These are phyloP conservation scores for Struthio camelus DNA, from an alignment of 2,113 vertebrate species.

Conservation along the genomic window DNA sequence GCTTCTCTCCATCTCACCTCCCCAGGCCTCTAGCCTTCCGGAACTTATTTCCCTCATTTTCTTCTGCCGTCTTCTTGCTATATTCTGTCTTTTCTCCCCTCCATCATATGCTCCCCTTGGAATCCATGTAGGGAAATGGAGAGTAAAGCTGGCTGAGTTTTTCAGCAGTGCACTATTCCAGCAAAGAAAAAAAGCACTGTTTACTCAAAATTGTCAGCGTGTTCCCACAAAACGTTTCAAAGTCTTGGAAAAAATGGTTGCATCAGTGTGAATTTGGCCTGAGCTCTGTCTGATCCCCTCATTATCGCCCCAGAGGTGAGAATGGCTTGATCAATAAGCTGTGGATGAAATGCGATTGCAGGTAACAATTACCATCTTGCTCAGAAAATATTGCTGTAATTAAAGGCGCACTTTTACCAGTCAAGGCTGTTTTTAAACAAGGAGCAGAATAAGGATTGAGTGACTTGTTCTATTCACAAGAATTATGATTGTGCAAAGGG, in stretches of 20 bases:
- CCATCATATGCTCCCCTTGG: not conserved
- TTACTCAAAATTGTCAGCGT: not conserved
- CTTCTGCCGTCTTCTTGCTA: not conserved
- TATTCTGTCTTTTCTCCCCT: not conserved
- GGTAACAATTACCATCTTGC: not conserved
- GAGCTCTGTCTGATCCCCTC: not conserved
- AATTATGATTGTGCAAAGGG: not conserved
- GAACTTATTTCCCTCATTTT: not conserved
- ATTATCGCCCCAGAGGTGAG: accelerated
- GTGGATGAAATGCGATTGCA: not conserved
- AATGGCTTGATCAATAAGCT: not conserved
- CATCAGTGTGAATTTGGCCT: not conserved
- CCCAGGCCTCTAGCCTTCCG: not conserved
- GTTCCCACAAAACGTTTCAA: not conserved
- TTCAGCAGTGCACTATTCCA: not conserved
- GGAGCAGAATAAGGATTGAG: not conserved
- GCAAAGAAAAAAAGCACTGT: not conserved
- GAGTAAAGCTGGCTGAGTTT: not conserved
- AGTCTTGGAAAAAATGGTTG: not conserved
- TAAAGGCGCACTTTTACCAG: not conserved
- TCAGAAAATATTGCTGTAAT: not conserved
- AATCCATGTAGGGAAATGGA: not conserved
- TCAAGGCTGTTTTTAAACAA: not conserved
- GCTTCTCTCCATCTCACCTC: not conserved
- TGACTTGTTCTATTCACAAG: not conserved